phyloP scores from a whole-genome alignment of 2,888 invertebrate species.

The Cataglyphis altisquamis region DNA sequence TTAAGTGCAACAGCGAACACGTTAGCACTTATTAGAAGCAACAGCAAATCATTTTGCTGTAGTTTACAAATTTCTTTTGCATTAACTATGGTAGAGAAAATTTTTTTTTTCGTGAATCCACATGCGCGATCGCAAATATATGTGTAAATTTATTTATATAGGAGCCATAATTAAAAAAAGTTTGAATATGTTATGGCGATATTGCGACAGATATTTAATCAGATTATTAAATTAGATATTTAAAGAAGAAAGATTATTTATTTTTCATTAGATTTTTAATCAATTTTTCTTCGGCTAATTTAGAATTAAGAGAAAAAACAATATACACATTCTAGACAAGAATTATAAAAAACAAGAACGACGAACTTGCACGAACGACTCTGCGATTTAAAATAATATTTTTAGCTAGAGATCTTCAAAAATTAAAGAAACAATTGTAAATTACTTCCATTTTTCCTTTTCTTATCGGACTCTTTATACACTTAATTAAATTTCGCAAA shows the following conservation, averaged over 20 bases:
- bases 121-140: neutral
- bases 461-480: neutral
- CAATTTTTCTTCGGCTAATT: neutral
- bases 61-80: too few species aligned
- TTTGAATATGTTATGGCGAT: neutral
- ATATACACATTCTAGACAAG: neutral
- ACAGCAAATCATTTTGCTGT: too few species aligned
- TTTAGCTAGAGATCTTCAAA: neutral
- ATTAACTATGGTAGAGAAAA: too few species aligned
- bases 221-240: neutral
- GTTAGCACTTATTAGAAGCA: too few species aligned
- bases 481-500: neutral
- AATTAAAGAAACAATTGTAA: neutral
- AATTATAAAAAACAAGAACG: neutral
- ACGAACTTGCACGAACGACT: neutral
- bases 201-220: neutral
- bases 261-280: neutral
- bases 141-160: neutral
- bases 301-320: neutral
- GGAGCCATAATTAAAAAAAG: neutral
- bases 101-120: neutral
- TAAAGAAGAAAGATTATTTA: neutral
- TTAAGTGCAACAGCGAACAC: too few species aligned
- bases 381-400: neutral
- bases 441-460: neutral